phyloP scores from a whole-genome alignment of 2,113 vertebrate species.

The Xyliphius kryptos region DNA sequence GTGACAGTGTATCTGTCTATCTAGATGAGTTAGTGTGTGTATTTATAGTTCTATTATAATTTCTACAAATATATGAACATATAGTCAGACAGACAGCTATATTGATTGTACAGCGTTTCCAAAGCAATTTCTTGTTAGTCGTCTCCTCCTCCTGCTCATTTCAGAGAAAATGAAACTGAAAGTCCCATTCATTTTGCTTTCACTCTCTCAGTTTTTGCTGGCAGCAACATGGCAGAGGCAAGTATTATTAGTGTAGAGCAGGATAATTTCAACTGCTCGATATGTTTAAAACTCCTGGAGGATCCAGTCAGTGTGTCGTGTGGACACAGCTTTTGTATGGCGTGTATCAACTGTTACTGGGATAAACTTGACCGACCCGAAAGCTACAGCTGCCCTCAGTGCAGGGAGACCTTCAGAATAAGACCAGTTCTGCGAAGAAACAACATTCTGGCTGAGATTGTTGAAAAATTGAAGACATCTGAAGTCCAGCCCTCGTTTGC shows the following conservation, averaged over 20 bases:
- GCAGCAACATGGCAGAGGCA: slow-evolving; percentile 28
- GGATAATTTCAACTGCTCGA: slow-evolving; percentile 24
- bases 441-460: slow-evolving; percentile 10
- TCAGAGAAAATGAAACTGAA: slow-evolving; percentile 18
- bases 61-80: background rate
- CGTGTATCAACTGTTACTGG: slow-evolving; percentile 24
- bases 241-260: slow-evolving; percentile 13
- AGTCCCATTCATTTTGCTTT: background rate
- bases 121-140: too few species aligned
- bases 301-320: slow-evolving; percentile 16
- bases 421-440: slow-evolving; percentile 21
- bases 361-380: background rate
- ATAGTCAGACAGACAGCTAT: too few species aligned
- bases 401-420: slow-evolving; percentile 7
- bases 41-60: background rate
- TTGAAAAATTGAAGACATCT: background rate
- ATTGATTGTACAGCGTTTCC: too few species aligned
- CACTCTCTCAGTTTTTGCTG: background rate
- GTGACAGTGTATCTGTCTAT: too few species aligned
- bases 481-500: background rate
- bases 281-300: slow-evolving; percentile 20
- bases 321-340: slow-evolving; percentile 31
- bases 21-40: too few species aligned
- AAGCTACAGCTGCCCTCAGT: slow-evolving; percentile 16
- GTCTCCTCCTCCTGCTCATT: background rate